Evolutionary conservation across 2,797 vertebrate genomes (phyloP), one percentile per base, ranked within the genome.

Genomic region (Pangasius sanitwongsei): DNA sequence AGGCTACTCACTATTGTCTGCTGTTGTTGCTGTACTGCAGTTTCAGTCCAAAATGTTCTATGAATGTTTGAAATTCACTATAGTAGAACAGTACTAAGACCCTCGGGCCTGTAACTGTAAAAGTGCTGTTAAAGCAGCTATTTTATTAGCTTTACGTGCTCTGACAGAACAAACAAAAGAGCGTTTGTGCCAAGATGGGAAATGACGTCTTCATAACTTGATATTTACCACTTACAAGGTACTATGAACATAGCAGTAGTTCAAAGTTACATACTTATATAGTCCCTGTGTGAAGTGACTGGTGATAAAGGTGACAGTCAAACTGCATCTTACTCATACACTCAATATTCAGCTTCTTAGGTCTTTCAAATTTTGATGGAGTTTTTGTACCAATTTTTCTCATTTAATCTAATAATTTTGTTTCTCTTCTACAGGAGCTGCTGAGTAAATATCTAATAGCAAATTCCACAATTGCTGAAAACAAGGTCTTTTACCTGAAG

Each of bases 401-500:
- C 53, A 88, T 11, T 20, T 18, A 41, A 89, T 89, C 87, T 89
- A 92, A 16, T 41, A 83, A 87, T 89, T 92, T 13, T 70, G 87
- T 89, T 88, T 90, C 91, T 80, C 94, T 34, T 95, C 93, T 78
- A 93, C 93, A 99, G 98, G 94, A 94, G 90, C 96, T 99, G 93
- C 95, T 99, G 96, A 96, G 96, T 93, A 94, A 97, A 53, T 94
- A 95, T 95, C 97, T 99, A 97, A 98, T 99, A 95, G 90, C 93
- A 89, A 96, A 97, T 89, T 95, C 97, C 92, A 95, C 93, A 94
- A 95, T 95, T 87, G 69, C 96, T 20, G 98, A 99, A 95, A 98
- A 98, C 95, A 96, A 97, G 95, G 98, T 99, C 87, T 99, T 99
- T 95, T 99, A 99, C 94, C 96, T 98, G 95, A 99, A 99, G 96